A percentile compares a stretch with the other conserved stretches of the same genome.
Evolutionary conservation across 2,888 invertebrate species (phyloP).

Genomic region (Agriopis aurantiaria): DNA sequence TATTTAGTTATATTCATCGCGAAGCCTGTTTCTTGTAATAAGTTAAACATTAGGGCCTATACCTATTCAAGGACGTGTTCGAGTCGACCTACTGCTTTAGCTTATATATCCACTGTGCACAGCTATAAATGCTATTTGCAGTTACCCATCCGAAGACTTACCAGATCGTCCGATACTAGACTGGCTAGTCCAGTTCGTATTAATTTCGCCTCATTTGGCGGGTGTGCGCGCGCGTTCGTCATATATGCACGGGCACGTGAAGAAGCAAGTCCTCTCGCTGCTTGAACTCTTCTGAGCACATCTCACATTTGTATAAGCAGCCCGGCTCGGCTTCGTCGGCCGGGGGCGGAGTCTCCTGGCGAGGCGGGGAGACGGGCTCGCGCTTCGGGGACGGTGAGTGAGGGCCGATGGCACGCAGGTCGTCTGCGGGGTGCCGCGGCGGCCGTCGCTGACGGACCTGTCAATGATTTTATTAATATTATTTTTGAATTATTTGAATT

Average conservation of each 20-base stretch:
- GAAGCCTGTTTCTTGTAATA: too few species aligned
- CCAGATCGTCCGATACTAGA: background rate
- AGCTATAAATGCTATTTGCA: too few species aligned
- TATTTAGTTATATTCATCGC: too few species aligned
- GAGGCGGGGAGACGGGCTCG: constrained; percentile 32
- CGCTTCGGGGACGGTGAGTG: constrained; percentile 44
- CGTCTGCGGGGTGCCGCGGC: constrained; percentile 76
- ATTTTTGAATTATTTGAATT: background rate
- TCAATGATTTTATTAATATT: background rate
- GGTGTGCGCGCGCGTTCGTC: constrained; percentile 64
- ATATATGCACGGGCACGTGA: constrained; percentile 94
- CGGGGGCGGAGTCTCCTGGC: constrained; percentile 14
- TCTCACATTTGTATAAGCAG: constrained; percentile 91
- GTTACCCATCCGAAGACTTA: background rate
- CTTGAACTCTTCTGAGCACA: constrained; percentile 92
- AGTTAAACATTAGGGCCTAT: too few species aligned
- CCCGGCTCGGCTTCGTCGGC: constrained; percentile 65
- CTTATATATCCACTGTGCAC: too few species aligned
- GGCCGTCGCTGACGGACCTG: constrained; percentile 67
- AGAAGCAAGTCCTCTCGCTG: constrained; percentile 90
- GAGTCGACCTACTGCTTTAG: too few species aligned
- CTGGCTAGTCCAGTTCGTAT: background rate
- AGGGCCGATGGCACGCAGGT: constrained; percentile 70
- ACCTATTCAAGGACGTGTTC: too few species aligned
- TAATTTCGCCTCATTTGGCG: constrained; percentile 2